phyloP scores from a whole-genome alignment of 2,113 vertebrate species.

The Sciurus niger region DNA sequence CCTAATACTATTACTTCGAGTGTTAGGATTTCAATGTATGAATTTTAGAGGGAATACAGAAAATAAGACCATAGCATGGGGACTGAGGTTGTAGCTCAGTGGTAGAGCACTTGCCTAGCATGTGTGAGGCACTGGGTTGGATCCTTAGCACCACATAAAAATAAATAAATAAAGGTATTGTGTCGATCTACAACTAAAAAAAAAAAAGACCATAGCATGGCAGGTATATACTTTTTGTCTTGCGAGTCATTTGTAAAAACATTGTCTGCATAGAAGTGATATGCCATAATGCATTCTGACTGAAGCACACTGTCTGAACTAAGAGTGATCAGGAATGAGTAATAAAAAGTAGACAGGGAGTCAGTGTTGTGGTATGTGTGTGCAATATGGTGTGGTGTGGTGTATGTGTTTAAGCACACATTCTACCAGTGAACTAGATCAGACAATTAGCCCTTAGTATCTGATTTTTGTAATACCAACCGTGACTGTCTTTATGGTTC shows the following conservation, averaged over 20 bases:
- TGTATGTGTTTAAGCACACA: neutral
- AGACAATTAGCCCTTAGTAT: neutral
- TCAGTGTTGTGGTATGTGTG: neutral
- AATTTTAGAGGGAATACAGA: neutral
- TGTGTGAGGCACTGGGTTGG: too few species aligned
- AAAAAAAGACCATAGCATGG: neutral
- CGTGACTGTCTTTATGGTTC: neutral
- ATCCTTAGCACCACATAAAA: too few species aligned
- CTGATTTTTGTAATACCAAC: neutral
- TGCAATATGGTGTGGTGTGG: too few species aligned
- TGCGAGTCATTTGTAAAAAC: constrained; percentile 36
- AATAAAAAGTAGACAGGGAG: neutral
- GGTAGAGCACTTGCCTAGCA: too few species aligned
- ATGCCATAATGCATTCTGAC: neutral
- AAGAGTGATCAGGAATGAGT: constrained; percentile 34
- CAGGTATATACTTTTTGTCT: neutral
- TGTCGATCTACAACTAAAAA: too few species aligned
- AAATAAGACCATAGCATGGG: too few species aligned
- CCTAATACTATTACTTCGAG: neutral
- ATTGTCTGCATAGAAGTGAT: neutral
- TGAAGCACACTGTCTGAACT: neutral
- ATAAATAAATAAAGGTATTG: too few species aligned
- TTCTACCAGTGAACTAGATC: neutral
- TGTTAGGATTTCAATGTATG: neutral
- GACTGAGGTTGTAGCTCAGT: too few species aligned